Percentiles rank a stretch among this genome's conserved stretches.
These are phyloP conservation scores for Ephialtes manifestator DNA, from an alignment of 2,888 invertebrate genomes.

Conservation along the genomic window DNA sequence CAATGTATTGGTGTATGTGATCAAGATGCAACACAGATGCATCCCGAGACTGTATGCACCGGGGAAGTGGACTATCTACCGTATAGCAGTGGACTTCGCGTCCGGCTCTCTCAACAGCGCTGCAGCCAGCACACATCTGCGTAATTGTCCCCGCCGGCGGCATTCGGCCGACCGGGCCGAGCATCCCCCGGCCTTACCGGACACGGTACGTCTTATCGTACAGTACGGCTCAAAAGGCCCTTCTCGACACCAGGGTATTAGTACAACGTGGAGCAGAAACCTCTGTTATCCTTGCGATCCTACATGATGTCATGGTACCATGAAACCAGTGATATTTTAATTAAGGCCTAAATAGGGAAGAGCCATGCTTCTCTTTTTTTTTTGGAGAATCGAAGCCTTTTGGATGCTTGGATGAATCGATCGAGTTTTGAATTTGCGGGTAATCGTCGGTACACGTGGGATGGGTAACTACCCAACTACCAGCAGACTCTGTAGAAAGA, in stretches of 20 bases:
- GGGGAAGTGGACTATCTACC: constrained; percentile 53
- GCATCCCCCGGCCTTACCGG: constrained; percentile 68
- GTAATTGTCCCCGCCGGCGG: constrained; percentile 86
- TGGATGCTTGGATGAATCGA: constrained; percentile 69
- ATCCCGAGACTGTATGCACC: constrained; percentile 43
- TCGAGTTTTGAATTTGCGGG: constrained; percentile 77
- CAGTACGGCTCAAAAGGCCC: constrained; percentile 74
- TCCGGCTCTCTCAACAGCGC: constrained; percentile 51
- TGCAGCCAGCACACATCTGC: constrained; percentile 83
- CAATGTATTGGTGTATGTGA: constrained; percentile 58
- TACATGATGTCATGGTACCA: not conserved
- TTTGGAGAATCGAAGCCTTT: not conserved
- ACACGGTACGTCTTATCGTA: constrained; percentile 75
- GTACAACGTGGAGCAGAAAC: not conserved
- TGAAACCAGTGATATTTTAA: constrained; percentile 5
- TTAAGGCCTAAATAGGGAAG: not conserved
- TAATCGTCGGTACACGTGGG: constrained; percentile 75
- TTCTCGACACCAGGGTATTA: constrained; percentile 14
- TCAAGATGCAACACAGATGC: constrained; percentile 49
- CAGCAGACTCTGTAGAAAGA: constrained; percentile 42
- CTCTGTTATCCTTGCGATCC: not conserved
- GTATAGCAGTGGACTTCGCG: constrained; percentile 30
- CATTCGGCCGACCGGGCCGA: constrained; percentile 77
- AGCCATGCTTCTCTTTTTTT: not conserved
- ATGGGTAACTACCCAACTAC: constrained; percentile 78